Conservation (phyloP, 2,797 vertebrate species). For the Masticophis lateralis region DNA sequence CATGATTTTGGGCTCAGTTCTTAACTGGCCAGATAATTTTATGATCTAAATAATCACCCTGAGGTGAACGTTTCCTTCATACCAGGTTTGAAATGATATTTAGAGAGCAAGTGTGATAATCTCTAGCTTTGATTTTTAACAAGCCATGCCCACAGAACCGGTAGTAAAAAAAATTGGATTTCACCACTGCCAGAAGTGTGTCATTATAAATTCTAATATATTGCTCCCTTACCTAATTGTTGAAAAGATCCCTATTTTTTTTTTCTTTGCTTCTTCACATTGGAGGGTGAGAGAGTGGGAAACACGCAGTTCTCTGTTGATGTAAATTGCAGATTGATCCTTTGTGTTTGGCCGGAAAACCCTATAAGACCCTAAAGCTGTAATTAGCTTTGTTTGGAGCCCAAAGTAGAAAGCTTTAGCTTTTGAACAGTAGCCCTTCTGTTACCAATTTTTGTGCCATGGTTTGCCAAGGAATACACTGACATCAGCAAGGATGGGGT, state of each 20-base stretch:
- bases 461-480: neutral
- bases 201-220: neutral
- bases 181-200: too few relatives aligned
- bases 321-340: neutral
- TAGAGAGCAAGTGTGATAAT: neutral
- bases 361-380: neutral
- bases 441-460: neutral
- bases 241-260: neutral
- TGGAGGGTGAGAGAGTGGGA: neutral
- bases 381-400: slow-evolving; percentile 16
- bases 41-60: neutral
- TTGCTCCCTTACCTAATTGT: neutral
- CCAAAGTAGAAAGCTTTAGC: neutral
- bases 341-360: neutral
- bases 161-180: too few relatives aligned
- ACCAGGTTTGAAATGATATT: neutral
- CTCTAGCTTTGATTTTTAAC: neutral
- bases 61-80: neutral
- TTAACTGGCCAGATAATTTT: neutral
- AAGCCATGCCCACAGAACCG: too few relatives aligned
- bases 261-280: neutral
- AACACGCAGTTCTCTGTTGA: neutral
- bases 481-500: slow-evolving; percentile 2
- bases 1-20: neutral
- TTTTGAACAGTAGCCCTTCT: slow-evolving; percentile 25